A percentile compares a stretch with the other conserved stretches of the same genome.
Evolutionary conservation across 2,888 invertebrate species (phyloP).

Genomic region (Himalopsyche kuldschensis): DNA sequence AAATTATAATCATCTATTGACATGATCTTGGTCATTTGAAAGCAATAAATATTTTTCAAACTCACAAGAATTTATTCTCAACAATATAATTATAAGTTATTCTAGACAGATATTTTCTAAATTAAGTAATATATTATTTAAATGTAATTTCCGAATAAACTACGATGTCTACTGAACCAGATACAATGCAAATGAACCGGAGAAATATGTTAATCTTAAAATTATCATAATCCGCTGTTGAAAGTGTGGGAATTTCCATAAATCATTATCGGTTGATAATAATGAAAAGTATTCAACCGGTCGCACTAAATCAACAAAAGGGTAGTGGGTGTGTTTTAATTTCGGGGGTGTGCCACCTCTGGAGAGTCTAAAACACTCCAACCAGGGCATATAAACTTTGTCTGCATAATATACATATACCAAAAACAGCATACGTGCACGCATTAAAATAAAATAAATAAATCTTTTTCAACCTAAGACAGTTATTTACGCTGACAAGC

Average conservation of each 20-base stretch:
- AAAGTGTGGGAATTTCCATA: background rate
- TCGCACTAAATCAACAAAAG: slow-evolving; percentile 23
- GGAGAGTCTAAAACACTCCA: background rate
- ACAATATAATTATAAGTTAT: too few species aligned
- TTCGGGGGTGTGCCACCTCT: background rate
- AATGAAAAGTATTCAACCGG: slow-evolving; percentile 24
- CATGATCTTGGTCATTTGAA: too few species aligned
- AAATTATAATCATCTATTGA: too few species aligned
- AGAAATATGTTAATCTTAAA: background rate
- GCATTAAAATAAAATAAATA: too few species aligned
- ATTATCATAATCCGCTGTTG: background rate
- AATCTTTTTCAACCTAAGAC: too few species aligned
- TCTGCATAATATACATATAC: background rate
- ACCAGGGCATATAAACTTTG: background rate
- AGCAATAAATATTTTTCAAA: too few species aligned
- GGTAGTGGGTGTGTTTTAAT: slow-evolving; percentile 20
- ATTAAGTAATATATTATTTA: too few species aligned
- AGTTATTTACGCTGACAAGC: too few species aligned
- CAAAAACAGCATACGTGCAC: too few species aligned
- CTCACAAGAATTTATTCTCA: too few species aligned
- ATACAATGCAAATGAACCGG: background rate
- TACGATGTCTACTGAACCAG: background rate
- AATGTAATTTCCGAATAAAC: background rate
- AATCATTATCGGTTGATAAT: slow-evolving; percentile 5
- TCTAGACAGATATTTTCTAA: too few species aligned